Evolutionary conservation across 2,113 vertebrate genomes (phyloP).

Genomic region (Setophaga coronata): DNA sequence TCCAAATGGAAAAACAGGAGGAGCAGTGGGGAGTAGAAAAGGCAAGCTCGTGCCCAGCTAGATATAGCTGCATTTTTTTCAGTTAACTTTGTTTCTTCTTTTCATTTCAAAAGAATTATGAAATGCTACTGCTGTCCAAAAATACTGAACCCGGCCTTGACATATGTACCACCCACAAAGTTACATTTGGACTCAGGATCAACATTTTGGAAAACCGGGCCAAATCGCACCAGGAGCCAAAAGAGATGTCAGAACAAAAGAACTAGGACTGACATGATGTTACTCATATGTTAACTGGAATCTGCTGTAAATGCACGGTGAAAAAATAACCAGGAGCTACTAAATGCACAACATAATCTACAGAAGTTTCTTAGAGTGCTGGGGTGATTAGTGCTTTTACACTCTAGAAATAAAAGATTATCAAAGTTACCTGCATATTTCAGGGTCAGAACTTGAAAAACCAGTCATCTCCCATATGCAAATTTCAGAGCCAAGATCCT

Average conservation of each 20-base stretch:
- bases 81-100: neutral
- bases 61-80: conserved; percentile 13
- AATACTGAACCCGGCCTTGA: conserved; percentile 43
- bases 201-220: conserved; percentile 26
- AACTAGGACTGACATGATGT: conserved; percentile 50
- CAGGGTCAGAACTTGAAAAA: conserved; percentile 8
- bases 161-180: conserved; percentile 56
- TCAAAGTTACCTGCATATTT: neutral
- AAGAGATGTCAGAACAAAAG: conserved; percentile 56
- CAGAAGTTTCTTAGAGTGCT: neutral
- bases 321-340: neutral
- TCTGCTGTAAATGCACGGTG: neutral
- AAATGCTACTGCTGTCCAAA: conserved; percentile 52
- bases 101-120: conserved; percentile 34
- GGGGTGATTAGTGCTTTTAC: neutral
- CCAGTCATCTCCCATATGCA: neutral
- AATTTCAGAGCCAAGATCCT: neutral
- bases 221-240: conserved; percentile 42
- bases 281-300: conserved; percentile 47
- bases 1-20: conserved; percentile 28
- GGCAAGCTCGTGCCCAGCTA: neutral
- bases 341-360: neutral
- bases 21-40: neutral
- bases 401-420: neutral
- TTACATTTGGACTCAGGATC: conserved; percentile 60